Base-by-base conservation (phyloP, 2,113 vertebrate genomes). In the Neofelis nebulosa region DNA sequence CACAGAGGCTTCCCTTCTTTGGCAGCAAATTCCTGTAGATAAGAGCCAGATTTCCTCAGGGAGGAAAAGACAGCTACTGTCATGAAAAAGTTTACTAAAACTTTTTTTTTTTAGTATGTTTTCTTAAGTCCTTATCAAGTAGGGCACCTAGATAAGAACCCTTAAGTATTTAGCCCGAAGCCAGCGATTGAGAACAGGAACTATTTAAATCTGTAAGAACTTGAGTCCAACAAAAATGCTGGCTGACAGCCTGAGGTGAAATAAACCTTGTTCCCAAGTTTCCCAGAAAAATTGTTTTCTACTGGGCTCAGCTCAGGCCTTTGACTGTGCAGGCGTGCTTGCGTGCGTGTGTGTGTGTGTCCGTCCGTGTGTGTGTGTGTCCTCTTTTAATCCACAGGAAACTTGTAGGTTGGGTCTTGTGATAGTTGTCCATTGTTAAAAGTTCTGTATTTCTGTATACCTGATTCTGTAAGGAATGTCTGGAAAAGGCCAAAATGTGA, bases 371-470 rank as follows among this genome's bases (percentile, higher is more conserved):
- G 55, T 81, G 93, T 88, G 65, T 71, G 16, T 68, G 76, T 65
- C 48, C 57, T 83, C 52, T 88, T 89, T 93, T 50, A 80, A 95
- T 86, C 85, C 69, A 94, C 83, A 68, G 95, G 96, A 97, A 98
- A 74, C 15, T 4, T 48, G 52, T 84, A 90, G 78, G 73, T 81
- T 93, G 89, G 45, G 74, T 79, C 91, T 86, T 89, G 36, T 74
- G 81, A 83, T 89, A 68, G 50, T 90, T 38, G 71, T 16, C 82
- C n/a, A 29, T 81, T 97, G 92, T 90, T 84, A 45, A 84, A 92
- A 84, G 25, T 27, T 84, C 36, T 91, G 0, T 74, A 36, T 91
- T 91, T 94, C 86, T 78, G 7, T 19, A 1, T 41, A 6, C 66
- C 15, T 89, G 48, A 50, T 89, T 93, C 19, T 94, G 31, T 3